phyloP scores from a whole-genome alignment of 2,113 vertebrate genomes.

The Elachura formosa region DNA sequence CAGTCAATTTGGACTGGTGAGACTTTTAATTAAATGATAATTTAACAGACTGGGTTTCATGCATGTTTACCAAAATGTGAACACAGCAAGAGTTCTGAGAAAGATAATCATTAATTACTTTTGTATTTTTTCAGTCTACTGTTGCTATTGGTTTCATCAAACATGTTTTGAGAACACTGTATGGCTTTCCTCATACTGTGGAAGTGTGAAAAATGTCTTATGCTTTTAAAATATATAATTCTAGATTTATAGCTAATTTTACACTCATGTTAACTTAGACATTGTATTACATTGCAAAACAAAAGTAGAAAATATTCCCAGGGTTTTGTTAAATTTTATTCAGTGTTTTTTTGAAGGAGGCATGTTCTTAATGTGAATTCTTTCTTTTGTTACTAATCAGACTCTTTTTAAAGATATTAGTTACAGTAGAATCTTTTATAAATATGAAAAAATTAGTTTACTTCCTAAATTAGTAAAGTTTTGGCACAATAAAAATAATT shows the following conservation, averaged over 20 bases:
- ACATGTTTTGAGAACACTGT: neutral
- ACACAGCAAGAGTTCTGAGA: neutral
- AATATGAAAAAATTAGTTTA: neutral
- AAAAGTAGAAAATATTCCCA: neutral
- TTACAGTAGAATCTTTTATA: neutral
- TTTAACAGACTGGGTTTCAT: neutral
- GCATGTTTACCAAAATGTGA: neutral
- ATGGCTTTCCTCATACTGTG: neutral
- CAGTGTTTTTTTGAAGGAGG: neutral
- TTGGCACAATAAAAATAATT: neutral
- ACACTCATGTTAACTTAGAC: neutral
- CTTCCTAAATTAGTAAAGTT: neutral
- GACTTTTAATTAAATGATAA: neutral
- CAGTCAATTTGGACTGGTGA: neutral
- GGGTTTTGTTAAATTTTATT: neutral
- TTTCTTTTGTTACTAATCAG: neutral
- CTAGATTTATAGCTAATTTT: neutral
- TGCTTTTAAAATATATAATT: neutral
- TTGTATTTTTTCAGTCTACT: neutral
- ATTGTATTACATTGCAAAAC: neutral
- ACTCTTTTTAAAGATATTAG: neutral
- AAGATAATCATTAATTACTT: neutral
- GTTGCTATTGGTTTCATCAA: neutral
- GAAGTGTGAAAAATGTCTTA: neutral
- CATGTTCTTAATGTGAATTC: neutral